These are phyloP conservation scores for Crypturellus undulatus DNA, from an alignment of 2,113 vertebrate genomes.

Conservation along the genomic window DNA sequence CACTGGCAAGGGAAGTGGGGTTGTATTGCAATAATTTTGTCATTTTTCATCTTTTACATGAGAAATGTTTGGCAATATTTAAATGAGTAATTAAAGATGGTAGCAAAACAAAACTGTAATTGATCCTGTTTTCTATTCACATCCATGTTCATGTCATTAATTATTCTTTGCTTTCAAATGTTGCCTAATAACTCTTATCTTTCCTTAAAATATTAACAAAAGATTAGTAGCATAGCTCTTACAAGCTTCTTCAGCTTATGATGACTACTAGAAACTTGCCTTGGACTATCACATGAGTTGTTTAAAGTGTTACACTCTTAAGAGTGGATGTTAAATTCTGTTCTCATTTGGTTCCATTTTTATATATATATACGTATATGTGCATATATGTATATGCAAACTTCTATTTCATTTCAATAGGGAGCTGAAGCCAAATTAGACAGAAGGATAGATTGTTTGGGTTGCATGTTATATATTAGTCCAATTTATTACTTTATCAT, in stretches of 20 bases:
- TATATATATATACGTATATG: too few relatives aligned
- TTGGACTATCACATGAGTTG: neutral
- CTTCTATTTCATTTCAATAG: neutral
- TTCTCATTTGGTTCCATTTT: neutral
- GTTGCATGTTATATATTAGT: conserved; percentile 22
- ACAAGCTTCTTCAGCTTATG: neutral
- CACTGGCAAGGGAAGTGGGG: neutral
- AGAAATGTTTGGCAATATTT: neutral
- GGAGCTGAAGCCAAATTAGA: conserved; percentile 32
- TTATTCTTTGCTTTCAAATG: neutral
- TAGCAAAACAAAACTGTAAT: neutral
- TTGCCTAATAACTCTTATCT: neutral
- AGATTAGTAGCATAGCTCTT: neutral
- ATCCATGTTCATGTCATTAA: neutral
- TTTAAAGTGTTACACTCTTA: neutral
- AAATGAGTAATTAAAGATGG: neutral
- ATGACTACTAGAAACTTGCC: neutral
- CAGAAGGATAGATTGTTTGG: neutral
- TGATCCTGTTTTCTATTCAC: neutral
- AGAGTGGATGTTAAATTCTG: rapidly evolving
- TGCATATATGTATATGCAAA: neutral
- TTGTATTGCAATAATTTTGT: rapidly evolving
- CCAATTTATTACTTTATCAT: conserved; percentile 5
- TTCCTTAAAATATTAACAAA: neutral
- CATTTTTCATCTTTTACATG: neutral